Evolutionary conservation across 1,140 invertebrate species (phyloP).

Genomic region (Catajapyx aquilonaris): DNA sequence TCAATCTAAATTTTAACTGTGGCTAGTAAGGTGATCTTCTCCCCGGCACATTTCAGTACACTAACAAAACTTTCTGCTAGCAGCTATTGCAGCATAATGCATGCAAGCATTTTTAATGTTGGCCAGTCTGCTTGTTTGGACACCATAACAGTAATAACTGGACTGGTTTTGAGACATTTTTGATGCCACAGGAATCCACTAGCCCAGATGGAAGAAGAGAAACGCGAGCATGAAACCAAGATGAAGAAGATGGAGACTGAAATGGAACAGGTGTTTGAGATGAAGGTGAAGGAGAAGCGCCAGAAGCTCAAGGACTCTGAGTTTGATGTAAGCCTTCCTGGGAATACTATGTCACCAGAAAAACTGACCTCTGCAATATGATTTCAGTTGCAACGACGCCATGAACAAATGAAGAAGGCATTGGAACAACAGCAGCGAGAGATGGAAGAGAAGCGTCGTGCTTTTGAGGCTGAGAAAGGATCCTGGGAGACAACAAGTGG

Average conservation of each 20-base stretch:
- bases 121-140: neutral
- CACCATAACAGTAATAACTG: no score
- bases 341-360: no score
- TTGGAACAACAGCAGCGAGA: slow-evolving; percentile 76
- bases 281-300: slow-evolving; percentile 79
- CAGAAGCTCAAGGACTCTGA: slow-evolving; percentile 85
- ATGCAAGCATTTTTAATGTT: slow-evolving; percentile 2
- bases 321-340: slow-evolving; percentile 50
- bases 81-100: neutral
- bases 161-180: slow-evolving; percentile 19
- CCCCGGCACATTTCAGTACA: no score
- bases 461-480: slow-evolving; percentile 67
- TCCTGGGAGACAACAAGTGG: slow-evolving; percentile 78
- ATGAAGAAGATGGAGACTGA: slow-evolving; percentile 93
- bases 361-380: slow-evolving; percentile 8
- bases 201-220: slow-evolving; percentile 94
- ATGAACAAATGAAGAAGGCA: slow-evolving; percentile 43
- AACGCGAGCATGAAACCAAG: slow-evolving; percentile 81
- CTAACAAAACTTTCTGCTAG: no score
- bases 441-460: slow-evolving; percentile 66
- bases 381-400: slow-evolving; percentile 37
- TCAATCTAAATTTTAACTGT: no score
- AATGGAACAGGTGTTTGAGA: slow-evolving; percentile 84
- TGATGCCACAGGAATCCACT: slow-evolving; percentile 87
- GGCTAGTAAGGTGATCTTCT: no score